These are phyloP conservation scores for Drosophila subquinaria DNA, from an alignment of 2,888 invertebrate genomes.

Conservation along the genomic window DNA sequence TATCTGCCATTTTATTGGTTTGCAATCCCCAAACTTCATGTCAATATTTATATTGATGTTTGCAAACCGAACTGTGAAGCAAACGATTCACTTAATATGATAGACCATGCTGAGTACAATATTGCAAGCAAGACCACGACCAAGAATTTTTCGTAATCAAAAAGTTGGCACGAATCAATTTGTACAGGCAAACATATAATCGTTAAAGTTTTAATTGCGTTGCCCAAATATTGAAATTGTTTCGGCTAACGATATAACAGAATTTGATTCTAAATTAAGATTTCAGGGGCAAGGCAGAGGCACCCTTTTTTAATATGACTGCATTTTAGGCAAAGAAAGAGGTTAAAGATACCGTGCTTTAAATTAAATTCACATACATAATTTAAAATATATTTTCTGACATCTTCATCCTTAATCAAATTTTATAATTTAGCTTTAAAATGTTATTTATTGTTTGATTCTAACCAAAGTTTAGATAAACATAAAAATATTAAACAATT, in stretches of 20 bases:
- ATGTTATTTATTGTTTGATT: no score
- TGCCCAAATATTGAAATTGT: conserved; percentile 39
- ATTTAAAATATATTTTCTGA: no score
- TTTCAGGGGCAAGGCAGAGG: background rate
- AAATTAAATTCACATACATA: background rate
- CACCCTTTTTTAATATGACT: background rate
- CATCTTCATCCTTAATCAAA: background rate
- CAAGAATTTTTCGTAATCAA: conserved; percentile 40
- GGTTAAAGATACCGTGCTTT: no score
- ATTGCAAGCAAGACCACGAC: background rate
- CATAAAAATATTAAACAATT: no score
- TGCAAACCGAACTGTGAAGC: conserved; percentile 26
- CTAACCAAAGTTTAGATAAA: no score
- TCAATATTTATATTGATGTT: conserved; percentile 54
- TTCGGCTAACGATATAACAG: conserved; percentile 8
- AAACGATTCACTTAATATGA: conserved; percentile 12
- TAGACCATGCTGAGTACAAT: conserved; percentile 1
- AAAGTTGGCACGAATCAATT: conserved; percentile 54
- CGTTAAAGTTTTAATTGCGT: conserved; percentile 67
- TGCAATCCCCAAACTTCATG: conserved; percentile 28
- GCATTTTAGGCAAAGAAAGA: no score
- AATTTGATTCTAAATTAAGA: conserved; percentile 9
- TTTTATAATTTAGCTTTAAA: background rate
- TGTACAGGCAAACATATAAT: conserved; percentile 53
- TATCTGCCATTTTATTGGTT: conserved; percentile 17